A percentile compares a stretch with the other conserved stretches of the same genome.
Evolutionary conservation across 2,113 vertebrate genomes (phyloP).

Genomic region (Rynchops niger): DNA sequence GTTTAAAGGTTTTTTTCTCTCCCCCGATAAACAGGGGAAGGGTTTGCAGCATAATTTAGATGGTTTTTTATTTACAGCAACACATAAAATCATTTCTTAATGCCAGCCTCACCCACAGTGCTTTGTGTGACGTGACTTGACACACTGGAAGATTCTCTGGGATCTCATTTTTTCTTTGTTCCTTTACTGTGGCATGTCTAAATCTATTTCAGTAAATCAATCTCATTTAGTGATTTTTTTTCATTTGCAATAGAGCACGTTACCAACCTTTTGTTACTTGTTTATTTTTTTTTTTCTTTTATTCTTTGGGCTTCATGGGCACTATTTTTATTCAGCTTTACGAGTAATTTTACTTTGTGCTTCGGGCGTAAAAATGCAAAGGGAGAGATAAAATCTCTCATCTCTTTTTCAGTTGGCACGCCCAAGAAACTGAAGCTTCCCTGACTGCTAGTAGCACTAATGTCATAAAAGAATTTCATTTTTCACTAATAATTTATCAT

Average conservation of each 20-base stretch:
- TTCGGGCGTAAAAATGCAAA: background rate
- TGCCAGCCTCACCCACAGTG: background rate
- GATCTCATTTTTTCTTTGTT: background rate
- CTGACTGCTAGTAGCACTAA: background rate
- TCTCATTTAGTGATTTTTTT: background rate
- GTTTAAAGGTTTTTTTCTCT: background rate
- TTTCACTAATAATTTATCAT: conserved; percentile 47
- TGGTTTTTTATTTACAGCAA: background rate
- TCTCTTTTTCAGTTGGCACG: background rate
- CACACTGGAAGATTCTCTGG: background rate
- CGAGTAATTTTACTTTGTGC: background rate
- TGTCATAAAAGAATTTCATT: background rate
- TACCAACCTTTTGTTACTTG: background rate
- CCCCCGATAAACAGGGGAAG: background rate
- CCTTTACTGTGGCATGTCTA: background rate
- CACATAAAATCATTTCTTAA: background rate
- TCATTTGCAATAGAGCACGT: background rate
- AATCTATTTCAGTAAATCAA: background rate
- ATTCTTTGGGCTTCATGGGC: background rate
- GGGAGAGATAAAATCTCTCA: background rate
- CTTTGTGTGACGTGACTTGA: background rate
- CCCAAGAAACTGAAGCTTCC: background rate
- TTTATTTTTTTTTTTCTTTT: background rate
- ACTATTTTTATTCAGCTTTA: background rate
- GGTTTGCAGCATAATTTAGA: background rate